Base-by-base conservation (phyloP, 2,113 vertebrate genomes). In the Hippocampus barbouri region DNA sequence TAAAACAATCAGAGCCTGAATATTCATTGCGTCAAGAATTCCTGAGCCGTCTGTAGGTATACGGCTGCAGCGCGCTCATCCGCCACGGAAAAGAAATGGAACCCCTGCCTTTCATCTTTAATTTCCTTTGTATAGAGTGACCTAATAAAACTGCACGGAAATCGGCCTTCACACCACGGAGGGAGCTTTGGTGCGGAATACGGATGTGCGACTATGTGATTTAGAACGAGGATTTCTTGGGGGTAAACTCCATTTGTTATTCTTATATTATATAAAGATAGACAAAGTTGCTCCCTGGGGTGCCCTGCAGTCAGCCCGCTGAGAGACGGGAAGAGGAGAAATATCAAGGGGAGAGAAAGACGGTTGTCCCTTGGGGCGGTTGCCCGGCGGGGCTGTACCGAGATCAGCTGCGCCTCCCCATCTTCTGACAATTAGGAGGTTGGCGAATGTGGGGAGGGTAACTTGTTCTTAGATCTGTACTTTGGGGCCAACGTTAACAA, bases 381-480 rank as follows among this genome's bases (percentile, higher is more conserved):
- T 14, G 57, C 25, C 67, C 68, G 80, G 47, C 30, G 73, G 57
- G 34, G 77, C 81, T 87, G 85, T 86, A 84, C 81, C 73, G 47
- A 89, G 85, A 88, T 83, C 85, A 88, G 82, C 80, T 86, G 80
- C 81, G 77, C 69, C 79, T 82, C 34, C 84, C 85, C 72, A 83
- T 85, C 86, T 84, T 84, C 80, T 84, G 79, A 84, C 88, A 90
- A 90, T 89, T 87, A 90, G 79, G 78, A 79, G 85, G 84, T 75
- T 84, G 86, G 80, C 84, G 75, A 86, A 88, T 75, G 83, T 82
- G 77, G 82, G 76, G 79, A 86, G 85, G 88, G 85, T 86, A 89
- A 91, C 89, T 87, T 86, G 83, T 82, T 88, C 86, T 89, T 73
- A 88, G 85, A 90, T 90, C 87, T 88, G 80, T 85, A 84, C 86